Percentiles rank a stretch among this genome's conserved stretches.
Conservation (phyloP, 2,888 invertebrate genomes). For the Eristalis pertinax region DNA sequence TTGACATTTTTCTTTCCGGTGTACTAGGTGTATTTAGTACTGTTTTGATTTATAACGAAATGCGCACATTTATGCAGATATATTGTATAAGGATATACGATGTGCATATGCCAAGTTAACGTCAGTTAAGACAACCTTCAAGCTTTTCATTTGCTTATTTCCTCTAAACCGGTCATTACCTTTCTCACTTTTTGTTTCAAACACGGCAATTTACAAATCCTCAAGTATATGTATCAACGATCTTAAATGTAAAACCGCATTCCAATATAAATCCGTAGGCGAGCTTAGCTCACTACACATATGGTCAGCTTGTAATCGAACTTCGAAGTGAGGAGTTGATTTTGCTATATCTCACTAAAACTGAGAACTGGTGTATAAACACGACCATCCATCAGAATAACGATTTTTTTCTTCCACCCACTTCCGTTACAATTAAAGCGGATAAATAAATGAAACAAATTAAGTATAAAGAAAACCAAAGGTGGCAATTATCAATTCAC, state of each 20-base stretch:
- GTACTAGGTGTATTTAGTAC: no score
- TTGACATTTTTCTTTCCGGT: no score
- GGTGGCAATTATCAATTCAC: constrained; percentile 12
- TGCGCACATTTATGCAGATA: no score
- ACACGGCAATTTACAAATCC: background rate
- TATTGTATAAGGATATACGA: no score
- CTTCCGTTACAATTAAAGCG: constrained; percentile 53
- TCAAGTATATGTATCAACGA: background rate
- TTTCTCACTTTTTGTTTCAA: background rate
- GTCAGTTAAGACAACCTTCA: no score
- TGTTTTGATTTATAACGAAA: no score
- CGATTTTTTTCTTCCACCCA: constrained; percentile 39
- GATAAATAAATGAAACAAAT: constrained; percentile 15
- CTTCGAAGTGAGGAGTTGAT: constrained; percentile 3
- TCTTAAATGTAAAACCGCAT: constrained; percentile 23
- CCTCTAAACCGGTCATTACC: background rate
- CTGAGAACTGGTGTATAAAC: background rate
- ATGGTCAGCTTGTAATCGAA: constrained; percentile 44
- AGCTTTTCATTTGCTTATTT: no score
- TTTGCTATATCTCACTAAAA: constrained; percentile 2
- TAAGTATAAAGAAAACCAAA: background rate
- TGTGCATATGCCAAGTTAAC: no score
- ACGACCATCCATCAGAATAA: constrained; percentile 2
- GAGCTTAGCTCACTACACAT: constrained; percentile 31
- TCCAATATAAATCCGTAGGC: constrained; percentile 38